Percentiles rank a stretch among this genome's conserved stretches.
Conservation (phyloP, 1,140 invertebrate species). For the Drosophila sp. region DNA sequence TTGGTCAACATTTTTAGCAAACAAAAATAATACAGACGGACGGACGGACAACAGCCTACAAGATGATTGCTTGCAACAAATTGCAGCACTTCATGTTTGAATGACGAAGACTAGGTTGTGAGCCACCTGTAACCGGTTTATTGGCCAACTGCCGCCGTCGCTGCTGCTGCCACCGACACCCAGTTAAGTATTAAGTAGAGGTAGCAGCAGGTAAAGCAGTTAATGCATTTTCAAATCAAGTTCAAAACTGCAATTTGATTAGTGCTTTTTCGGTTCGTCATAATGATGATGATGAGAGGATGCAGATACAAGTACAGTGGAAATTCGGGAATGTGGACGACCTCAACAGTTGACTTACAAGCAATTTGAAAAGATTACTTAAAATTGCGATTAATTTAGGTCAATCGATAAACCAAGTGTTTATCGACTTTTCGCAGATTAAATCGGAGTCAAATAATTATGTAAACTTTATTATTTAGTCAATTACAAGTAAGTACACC, state of each 20-base stretch:
- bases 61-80: constrained; percentile 23
- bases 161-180: constrained; percentile 8
- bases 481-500: no score
- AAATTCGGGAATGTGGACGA: neutral
- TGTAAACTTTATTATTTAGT: no score
- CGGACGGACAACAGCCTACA: constrained; percentile 5
- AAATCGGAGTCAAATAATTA: no score
- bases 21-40: neutral
- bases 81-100: constrained; percentile 20
- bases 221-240: constrained; percentile 46
- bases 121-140: constrained; percentile 21
- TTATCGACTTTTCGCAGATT: no score
- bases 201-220: constrained; percentile 19
- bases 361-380: no score
- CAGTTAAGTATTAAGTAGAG: constrained; percentile 8
- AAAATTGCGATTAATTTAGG: no score
- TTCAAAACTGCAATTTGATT: constrained; percentile 61
- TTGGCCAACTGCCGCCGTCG: constrained; percentile 13
- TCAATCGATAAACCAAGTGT: no score
- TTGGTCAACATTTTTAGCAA: constrained; percentile 25
- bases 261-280: constrained; percentile 17
- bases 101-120: constrained; percentile 12
- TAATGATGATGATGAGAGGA: constrained; percentile 1
- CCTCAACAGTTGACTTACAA: no score
- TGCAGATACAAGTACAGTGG: neutral